Conservation (phyloP, 2,113 vertebrate species). For the Lycaon pictus region DNA sequence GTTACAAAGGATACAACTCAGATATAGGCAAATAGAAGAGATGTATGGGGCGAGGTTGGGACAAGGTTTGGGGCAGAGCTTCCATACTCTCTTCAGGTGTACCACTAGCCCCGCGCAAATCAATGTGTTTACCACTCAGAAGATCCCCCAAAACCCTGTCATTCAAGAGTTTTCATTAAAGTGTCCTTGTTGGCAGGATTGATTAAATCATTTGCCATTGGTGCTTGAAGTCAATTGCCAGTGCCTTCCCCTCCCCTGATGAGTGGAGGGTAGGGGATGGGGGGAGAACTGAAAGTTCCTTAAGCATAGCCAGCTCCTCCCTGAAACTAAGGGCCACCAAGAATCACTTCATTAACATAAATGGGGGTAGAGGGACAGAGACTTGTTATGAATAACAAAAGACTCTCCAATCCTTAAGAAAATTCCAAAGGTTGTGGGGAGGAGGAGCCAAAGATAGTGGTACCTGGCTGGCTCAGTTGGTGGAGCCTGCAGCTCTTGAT, state of each 20-base stretch:
- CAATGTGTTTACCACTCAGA: not conserved
- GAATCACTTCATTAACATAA: not conserved
- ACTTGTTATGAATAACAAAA: not conserved
- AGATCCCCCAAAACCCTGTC: not conserved
- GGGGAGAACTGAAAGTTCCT: not conserved
- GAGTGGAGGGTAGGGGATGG: not conserved
- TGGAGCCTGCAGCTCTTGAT: not conserved
- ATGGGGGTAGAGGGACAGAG: not conserved
- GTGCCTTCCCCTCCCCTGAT: too few relatives aligned
- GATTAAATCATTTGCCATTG: not conserved
- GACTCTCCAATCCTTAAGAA: not conserved
- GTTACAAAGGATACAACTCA: not conserved
- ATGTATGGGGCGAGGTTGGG: not conserved
- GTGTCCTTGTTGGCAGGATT: not conserved
- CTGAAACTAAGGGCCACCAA: not conserved
- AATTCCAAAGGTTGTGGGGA: not conserved
- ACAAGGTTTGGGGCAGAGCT: not conserved
- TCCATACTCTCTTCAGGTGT: not conserved
- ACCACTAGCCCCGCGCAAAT: not conserved
- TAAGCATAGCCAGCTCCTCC: not conserved
- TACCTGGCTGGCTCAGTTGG: not conserved
- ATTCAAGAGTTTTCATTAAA: not conserved
- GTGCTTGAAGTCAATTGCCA: not conserved
- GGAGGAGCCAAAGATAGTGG: too few relatives aligned
- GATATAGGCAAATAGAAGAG: not conserved